Conservation (phyloP, 2,888 invertebrate genomes). For the Fragum sueziense region DNA sequence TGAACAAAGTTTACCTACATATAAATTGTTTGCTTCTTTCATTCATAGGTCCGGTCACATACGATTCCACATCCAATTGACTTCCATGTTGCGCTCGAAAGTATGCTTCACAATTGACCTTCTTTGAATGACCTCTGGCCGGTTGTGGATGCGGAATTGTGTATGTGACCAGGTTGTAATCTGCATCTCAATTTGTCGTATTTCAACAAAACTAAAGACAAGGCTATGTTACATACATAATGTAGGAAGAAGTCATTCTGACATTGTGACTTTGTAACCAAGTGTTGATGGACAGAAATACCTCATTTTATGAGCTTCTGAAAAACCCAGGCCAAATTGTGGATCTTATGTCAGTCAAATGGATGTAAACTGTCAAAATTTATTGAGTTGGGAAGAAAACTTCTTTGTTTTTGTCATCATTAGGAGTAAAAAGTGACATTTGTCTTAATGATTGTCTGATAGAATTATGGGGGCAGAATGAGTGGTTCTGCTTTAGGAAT, state of each 20-base stretch:
- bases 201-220: too few relatives aligned
- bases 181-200: too few relatives aligned
- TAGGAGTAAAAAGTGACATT: slow-evolving; percentile 33
- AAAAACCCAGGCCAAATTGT: slow-evolving; percentile 21
- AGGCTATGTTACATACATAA: too few relatives aligned
- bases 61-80: too few relatives aligned
- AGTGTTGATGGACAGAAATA: not conserved
- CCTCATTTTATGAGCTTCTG: slow-evolving; percentile 11
- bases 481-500: not conserved
- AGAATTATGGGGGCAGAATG: slow-evolving; percentile 4
- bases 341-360: slow-evolving; percentile 34
- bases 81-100: too few relatives aligned
- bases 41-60: too few relatives aligned
- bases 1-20: too few relatives aligned
- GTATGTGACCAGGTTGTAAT: too few relatives aligned
- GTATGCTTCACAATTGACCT: too few relatives aligned
- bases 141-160: too few relatives aligned
- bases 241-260: not conserved
- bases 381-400: slow-evolving; percentile 27
- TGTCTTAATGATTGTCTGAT: slow-evolving; percentile 28
- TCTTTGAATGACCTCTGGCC: too few relatives aligned
- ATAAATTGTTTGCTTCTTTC: too few relatives aligned
- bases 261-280: not conserved
- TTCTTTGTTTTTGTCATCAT: slow-evolving; percentile 34
- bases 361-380: slow-evolving; percentile 47